These are phyloP conservation scores for Macropis europaea DNA, from an alignment of 2,888 invertebrate genomes.

Conservation along the genomic window DNA sequence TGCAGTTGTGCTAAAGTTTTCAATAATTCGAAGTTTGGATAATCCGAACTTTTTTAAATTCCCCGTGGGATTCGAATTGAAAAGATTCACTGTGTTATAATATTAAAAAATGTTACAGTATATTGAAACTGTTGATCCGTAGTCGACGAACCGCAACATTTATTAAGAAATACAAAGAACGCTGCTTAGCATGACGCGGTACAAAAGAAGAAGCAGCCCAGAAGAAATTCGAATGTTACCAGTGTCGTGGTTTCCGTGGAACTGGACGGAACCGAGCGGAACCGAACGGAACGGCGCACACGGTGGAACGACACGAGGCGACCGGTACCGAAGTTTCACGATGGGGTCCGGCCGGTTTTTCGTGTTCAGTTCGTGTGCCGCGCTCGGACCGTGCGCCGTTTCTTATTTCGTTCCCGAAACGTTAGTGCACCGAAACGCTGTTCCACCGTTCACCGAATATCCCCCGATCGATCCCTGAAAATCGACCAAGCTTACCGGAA, in stretches of 20 bases:
- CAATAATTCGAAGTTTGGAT: too few relatives aligned
- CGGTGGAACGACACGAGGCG: constrained; percentile 42
- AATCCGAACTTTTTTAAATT: too few relatives aligned
- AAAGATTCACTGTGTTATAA: too few relatives aligned
- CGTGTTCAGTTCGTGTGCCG: constrained; percentile 66
- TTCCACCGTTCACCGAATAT: not conserved
- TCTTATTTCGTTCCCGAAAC: constrained; percentile 30
- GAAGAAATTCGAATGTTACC: constrained; percentile 33
- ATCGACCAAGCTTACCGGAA: not conserved
- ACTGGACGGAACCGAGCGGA: constrained; percentile 62
- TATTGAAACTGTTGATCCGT: too few relatives aligned
- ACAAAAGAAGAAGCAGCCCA: constrained; percentile 7
- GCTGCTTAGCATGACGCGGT: constrained; percentile 6
- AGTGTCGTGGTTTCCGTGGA: constrained; percentile 63
- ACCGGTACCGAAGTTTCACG: constrained; percentile 52
- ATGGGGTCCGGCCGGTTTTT: constrained; percentile 53
- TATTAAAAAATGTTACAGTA: too few relatives aligned
- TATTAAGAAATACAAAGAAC: constrained; percentile 15
- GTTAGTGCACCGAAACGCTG: too few relatives aligned
- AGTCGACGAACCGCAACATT: too few relatives aligned
- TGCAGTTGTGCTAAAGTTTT: too few relatives aligned
- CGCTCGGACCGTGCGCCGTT: constrained; percentile 56
- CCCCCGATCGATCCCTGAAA: too few relatives aligned
- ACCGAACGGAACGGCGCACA: constrained; percentile 50
- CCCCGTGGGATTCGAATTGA: too few relatives aligned